Base-by-base conservation (phyloP, 1,140 invertebrate genomes). In the Drosophila lowei region DNA sequence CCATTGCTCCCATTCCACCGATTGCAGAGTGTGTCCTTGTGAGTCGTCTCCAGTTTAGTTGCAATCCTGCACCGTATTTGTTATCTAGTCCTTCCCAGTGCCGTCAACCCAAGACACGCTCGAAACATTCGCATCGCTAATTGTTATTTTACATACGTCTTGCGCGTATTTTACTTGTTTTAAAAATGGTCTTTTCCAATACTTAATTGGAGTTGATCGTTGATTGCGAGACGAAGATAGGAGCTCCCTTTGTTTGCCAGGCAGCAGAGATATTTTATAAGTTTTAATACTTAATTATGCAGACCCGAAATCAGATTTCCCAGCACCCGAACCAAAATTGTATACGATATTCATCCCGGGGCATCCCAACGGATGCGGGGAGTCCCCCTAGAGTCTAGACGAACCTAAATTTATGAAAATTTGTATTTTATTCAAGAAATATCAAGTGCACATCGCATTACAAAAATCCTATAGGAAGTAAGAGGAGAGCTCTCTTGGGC, bases 31-130 rank as follows among this genome's bases (percentile, higher is more conserved):
- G 41, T 16, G 25, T 16, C 15, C 53, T 25, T 49, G 46, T 58
- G 56, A 64, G 60, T 16, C 57, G 30, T 47, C 52, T 53, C 44
- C 28, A 56, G 54, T 56, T 62, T 56, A 72, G 11, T 63, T 70
- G 30, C 54, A 68, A 23, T 30, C 46, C 25, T 41, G 52, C 62
- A 16, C 34, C 23, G 63, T 48, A 54, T 61, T 73, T 74, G 71
- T 74, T 74, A 73, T 74, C 71, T 74, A 74, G 71, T 74, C 71
- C 71, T 65, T 73, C 11, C 71, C 71, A 64, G 50, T 56, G 62
- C 23, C 65, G 25, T 47, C 42, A n/a, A 5, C 43, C 54, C 25
- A 4, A 34, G 34, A 21, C 34, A n/a, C 15, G 34, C 34, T 38
- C 23, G 34, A 72, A 62, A 53, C 52, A 52, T 58, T 56, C 63